Conservation (phyloP, 2,113 vertebrate genomes). For the Atractosteus spatula region DNA sequence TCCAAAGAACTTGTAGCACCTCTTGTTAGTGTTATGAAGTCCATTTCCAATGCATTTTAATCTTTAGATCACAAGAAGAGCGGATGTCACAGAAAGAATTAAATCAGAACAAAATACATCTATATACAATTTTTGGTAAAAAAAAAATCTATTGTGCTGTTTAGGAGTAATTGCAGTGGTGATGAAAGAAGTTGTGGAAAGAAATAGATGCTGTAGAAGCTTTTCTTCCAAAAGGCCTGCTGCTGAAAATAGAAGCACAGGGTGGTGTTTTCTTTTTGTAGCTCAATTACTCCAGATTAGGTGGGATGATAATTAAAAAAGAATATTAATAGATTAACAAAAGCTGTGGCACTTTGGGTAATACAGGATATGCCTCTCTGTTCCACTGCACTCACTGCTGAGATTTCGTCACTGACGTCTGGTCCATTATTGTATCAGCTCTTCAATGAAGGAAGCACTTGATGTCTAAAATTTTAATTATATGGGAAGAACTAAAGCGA, state of each 20-base stretch:
- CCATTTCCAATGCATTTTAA: conserved; percentile 71
- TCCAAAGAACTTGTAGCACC: conserved; percentile 77
- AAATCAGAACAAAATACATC: conserved; percentile 52
- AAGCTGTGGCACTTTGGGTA: conserved; percentile 43
- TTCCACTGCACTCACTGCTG: conserved; percentile 43
- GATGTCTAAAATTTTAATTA: conserved; percentile 65
- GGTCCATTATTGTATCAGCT: conserved; percentile 48
- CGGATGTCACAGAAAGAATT: conserved; percentile 74
- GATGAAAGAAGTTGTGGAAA: conserved; percentile 62
- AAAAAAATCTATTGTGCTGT: conserved; percentile 71
- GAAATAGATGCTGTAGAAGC: conserved; percentile 31
- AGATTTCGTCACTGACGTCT: conserved; percentile 57
- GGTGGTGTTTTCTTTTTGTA: conserved; percentile 81
- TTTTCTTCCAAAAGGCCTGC: conserved; percentile 69
- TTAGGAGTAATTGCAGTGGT: conserved; percentile 66
- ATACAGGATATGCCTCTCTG: conserved; percentile 37
- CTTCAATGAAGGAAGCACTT: conserved; percentile 52
- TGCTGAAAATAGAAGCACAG: conserved; percentile 78
- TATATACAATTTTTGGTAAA: neutral
- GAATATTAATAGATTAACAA: conserved; percentile 75
- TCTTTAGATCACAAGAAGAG: conserved; percentile 63
- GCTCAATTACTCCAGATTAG: conserved; percentile 88
- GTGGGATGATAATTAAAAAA: conserved; percentile 80
- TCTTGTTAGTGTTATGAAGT: conserved; percentile 79
- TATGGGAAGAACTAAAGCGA: conserved; percentile 54